Evolutionary conservation across 1,140 invertebrate genomes (phyloP).

Genomic region (Nasonia giraulti): DNA sequence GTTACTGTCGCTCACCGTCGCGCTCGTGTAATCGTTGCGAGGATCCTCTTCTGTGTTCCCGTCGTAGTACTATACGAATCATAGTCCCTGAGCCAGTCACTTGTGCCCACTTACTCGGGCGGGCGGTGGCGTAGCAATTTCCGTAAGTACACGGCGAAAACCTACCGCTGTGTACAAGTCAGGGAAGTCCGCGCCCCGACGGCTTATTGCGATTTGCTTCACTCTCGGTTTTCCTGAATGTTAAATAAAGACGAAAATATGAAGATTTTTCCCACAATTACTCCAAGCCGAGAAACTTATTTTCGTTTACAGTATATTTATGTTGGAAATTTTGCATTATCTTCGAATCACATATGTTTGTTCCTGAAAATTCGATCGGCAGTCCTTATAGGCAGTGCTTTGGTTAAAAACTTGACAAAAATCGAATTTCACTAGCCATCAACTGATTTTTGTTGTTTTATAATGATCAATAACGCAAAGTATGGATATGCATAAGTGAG

Average conservation of each 20-base stretch:
- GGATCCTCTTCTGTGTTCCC: conserved; percentile 52
- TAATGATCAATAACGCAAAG: no score
- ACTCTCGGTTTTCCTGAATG: background rate
- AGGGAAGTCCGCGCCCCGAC: conserved; percentile 5
- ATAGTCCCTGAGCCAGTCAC: conserved; percentile 66
- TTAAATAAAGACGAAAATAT: background rate
- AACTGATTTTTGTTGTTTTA: no score
- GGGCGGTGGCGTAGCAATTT: conserved; percentile 68
- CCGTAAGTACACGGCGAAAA: conserved; percentile 73
- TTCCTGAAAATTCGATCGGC: no score
- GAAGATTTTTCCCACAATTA: background rate
- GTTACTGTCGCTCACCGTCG: background rate
- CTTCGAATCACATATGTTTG: no score
- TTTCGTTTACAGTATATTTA: no score
- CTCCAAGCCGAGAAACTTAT: no score
- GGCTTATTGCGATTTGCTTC: background rate
- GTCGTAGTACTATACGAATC: conserved; percentile 65
- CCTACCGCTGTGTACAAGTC: conserved; percentile 52
- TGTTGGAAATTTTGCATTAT: no score
- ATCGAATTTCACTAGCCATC: no score
- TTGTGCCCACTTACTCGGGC: conserved; percentile 55
- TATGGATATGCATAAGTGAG: no score
- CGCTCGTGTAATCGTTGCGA: conserved; percentile 62
- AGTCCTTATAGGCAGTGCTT: no score
- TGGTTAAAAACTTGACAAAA: no score